Evolutionary conservation across 2,797 vertebrate genomes (phyloP).

Genomic region (Phrynocephalus guinanensis): DNA sequence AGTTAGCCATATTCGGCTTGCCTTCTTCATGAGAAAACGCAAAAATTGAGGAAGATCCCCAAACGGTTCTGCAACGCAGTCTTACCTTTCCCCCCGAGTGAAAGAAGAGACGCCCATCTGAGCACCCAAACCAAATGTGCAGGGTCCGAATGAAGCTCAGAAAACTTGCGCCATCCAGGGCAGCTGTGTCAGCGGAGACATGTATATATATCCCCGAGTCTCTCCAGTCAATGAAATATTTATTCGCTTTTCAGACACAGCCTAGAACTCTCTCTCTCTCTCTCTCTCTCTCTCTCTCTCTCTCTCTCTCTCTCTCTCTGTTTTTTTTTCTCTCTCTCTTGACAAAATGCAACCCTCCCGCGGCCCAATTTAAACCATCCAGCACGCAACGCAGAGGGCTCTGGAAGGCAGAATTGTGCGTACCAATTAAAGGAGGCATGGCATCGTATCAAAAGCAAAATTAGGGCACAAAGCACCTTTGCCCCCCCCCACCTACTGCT

Average conservation of each 20-base stretch:
- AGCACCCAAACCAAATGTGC: neutral
- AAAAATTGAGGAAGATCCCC: neutral
- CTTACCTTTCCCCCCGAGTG: slow-evolving; percentile 14
- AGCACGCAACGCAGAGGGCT: neutral
- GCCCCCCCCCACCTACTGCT: neutral
- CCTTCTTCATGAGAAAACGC: neutral
- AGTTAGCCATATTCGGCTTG: neutral
- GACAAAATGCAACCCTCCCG: neutral
- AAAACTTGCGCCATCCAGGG: neutral
- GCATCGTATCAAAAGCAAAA: neutral
- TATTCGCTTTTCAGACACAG: neutral
- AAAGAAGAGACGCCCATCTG: neutral
- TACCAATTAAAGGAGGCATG: neutral
- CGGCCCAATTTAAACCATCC: neutral
- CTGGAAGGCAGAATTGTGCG: neutral
- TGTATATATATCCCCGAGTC: accelerated
- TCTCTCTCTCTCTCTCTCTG: too few relatives aligned
- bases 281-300: neutral
- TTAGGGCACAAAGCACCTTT: slow-evolving; percentile 18
- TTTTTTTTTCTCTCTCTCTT: neutral
- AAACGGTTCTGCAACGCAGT: neutral
- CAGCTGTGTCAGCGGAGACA: neutral
- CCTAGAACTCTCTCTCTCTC: neutral
- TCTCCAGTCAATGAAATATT: accelerated
- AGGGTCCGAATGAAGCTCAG: neutral